Evolutionary conservation across 2,797 vertebrate species (phyloP).

Genomic region (Tragopan temminckii): DNA sequence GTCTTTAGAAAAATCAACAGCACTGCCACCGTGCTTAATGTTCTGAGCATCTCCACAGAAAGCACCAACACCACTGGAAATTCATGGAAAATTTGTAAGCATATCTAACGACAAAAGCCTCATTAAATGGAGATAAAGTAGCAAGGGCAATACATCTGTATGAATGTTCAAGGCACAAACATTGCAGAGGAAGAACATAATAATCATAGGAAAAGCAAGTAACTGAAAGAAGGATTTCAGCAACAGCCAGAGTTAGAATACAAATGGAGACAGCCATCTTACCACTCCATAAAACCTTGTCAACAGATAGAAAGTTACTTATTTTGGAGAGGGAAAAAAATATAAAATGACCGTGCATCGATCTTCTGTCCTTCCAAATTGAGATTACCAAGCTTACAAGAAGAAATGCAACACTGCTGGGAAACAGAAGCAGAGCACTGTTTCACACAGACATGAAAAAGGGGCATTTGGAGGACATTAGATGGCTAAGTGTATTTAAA

Average conservation of each 20-base stretch:
- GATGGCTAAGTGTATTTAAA: background rate
- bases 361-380: constrained; percentile 16
- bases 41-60: background rate
- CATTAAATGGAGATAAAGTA: background rate
- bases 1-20: background rate
- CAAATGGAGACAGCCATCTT: constrained; percentile 13
- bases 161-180: background rate
- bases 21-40: background rate
- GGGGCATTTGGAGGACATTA: background rate
- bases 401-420: background rate
- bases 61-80: background rate
- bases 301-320: constrained; percentile 29
- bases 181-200: background rate
- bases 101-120: background rate
- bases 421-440: background rate
- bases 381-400: background rate
- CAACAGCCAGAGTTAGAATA: constrained; percentile 19
- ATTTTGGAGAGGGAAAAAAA: constrained; percentile 1
- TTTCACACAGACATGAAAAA: background rate
- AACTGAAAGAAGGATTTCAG: background rate
- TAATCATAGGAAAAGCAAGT: background rate
- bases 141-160: background rate
- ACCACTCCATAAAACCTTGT: constrained; percentile 15
- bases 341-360: constrained; percentile 14
- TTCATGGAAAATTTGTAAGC: background rate